Base-by-base conservation (phyloP, 2,113 vertebrate genomes). In the Cisticola juncidis region DNA sequence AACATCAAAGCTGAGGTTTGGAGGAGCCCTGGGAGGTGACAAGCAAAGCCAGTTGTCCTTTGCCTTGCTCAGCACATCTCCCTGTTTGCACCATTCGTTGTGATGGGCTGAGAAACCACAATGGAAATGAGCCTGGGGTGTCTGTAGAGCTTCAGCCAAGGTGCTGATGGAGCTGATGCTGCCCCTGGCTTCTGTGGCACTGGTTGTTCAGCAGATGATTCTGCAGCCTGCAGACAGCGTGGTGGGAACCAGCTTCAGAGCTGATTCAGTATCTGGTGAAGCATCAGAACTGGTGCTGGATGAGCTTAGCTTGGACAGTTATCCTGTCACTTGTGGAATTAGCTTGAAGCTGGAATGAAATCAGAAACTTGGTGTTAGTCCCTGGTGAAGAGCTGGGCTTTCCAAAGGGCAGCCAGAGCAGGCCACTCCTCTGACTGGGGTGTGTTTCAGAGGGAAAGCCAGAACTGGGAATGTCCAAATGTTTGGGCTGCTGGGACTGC, bases 201-300 rank as follows among this genome's bases (percentile, higher is more conserved):
- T 11, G 28, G 5, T 25, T 68, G 53, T 56, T 57, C 20, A 21
- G 50, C 5, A 12, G 4, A 11, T 40, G 51, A 12, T 44, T 64
- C 38, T 79, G 35, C 9, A 14, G 42, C 0, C 1, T 62, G 10
- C 6, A 21, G 44, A 24, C 17, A 45, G 36, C 3, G 0, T 14
- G 11, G 25, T 56, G 9, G 15, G 21, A 44, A 11, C n/a, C 57
- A 76, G 1, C 38, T 36, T 45, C 7, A 26, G 64, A 18, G 5
- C 11, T 40, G 50, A 1, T 24, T 45, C 0, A 6, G 11, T 38
- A 0, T 61, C 33, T 66, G 45, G 11, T 42, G 58, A 25, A 45
- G 64, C 19, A 2, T 44, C 47, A 47, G 35, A 26, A 9, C 14
- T 42, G 4, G 35, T 25, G 12, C 53, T 68, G 5, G 42, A 6